A percentile compares a stretch with the other conserved stretches of the same genome.
These are phyloP conservation scores for Euthynnus affinis DNA, from an alignment of 2,797 vertebrate genomes.

Conservation along the genomic window DNA sequence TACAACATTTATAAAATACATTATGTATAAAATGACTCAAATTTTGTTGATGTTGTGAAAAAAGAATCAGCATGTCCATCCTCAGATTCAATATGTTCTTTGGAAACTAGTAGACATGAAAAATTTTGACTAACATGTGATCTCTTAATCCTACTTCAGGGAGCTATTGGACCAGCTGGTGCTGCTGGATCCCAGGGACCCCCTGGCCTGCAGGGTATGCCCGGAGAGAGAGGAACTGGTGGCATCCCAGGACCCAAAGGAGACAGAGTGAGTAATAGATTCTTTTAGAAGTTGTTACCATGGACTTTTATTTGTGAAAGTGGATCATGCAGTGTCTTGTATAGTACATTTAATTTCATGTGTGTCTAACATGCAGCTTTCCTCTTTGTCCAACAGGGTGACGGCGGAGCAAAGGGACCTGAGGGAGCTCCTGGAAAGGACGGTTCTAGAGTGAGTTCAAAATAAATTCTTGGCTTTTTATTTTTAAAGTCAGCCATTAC, in stretches of 20 bases:
- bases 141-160: slow-evolving; percentile 79
- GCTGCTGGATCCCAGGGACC: slow-evolving; percentile 91
- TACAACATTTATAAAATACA: background rate
- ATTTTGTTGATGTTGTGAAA: background rate
- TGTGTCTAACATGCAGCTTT: slow-evolving; percentile 3
- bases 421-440: slow-evolving; percentile 97
- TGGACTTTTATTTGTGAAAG: background rate
- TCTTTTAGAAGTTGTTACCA: background rate
- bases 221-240: slow-evolving; percentile 94
- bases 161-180: slow-evolving; percentile 91
- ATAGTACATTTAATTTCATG: background rate
- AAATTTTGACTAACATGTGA: background rate
- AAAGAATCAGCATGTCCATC: background rate
- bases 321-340: background rate
- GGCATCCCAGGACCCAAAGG: slow-evolving; percentile 96
- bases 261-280: slow-evolving; percentile 91
- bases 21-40: background rate
- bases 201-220: slow-evolving; percentile 97
- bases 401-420: slow-evolving; percentile 94
- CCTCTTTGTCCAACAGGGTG: slow-evolving; percentile 86
- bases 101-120: background rate
- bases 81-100: background rate
- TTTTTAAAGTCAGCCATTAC: background rate
- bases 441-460: slow-evolving; percentile 91
- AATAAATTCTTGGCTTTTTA: slow-evolving; percentile 1